These are phyloP conservation scores for Octomys mimax DNA, from an alignment of 2,797 vertebrate species.

Conservation along the genomic window DNA sequence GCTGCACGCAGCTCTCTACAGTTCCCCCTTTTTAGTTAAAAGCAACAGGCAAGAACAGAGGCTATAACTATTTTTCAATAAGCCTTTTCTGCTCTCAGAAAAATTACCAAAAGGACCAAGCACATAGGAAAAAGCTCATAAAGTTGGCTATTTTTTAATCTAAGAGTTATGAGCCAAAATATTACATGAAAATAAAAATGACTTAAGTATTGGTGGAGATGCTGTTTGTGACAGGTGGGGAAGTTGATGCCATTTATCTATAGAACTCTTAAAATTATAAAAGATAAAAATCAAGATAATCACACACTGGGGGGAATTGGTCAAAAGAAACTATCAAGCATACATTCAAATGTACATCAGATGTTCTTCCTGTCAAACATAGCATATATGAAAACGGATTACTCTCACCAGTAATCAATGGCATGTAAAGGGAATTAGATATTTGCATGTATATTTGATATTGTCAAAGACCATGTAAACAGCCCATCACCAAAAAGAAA, in stretches of 20 bases:
- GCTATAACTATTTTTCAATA: neutral
- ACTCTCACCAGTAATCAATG: neutral
- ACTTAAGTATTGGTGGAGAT: neutral
- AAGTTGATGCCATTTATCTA: neutral
- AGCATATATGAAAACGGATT: neutral
- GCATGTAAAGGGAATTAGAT: neutral
- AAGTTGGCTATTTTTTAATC: neutral
- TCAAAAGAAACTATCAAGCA: constrained; percentile 23
- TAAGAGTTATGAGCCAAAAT: constrained; percentile 6
- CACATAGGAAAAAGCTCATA: neutral
- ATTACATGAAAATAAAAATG: constrained; percentile 3
- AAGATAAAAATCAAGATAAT: constrained; percentile 38
- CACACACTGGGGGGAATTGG: neutral
- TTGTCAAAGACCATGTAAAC: neutral
- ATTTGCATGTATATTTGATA: neutral
- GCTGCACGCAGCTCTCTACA: too few relatives aligned
- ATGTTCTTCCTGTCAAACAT: constrained; percentile 1
- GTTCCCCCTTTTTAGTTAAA: too few relatives aligned
- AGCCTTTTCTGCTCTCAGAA: neutral
- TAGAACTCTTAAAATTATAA: neutral
- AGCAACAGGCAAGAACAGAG: too few relatives aligned
- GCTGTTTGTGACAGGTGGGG: neutral
- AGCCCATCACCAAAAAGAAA: neutral
- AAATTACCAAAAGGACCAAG: constrained; percentile 14
- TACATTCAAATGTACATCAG: neutral